Evolutionary conservation across 2,113 vertebrate species (phyloP).

Genomic region (Ornithorhynchus anatinus): DNA sequence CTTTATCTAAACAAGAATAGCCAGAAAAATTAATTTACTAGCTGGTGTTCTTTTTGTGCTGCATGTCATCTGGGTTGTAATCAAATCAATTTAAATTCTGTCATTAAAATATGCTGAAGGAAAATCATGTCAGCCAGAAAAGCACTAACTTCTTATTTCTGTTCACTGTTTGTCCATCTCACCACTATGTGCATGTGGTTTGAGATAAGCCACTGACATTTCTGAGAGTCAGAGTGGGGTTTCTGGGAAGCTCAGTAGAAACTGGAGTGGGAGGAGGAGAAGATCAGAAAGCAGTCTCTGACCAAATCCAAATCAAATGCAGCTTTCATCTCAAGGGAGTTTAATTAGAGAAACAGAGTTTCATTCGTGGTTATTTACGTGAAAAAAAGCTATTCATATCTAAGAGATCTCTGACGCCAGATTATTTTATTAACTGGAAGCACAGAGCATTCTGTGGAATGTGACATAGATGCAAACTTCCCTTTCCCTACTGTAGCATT

Average conservation of each 20-base stretch:
- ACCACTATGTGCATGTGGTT: not conserved
- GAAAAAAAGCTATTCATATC: constrained; percentile 1
- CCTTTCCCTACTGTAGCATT: not conserved
- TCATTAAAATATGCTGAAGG: constrained; percentile 30
- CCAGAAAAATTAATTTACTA: constrained; percentile 51
- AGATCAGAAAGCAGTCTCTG: not conserved
- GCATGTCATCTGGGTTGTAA: constrained; percentile 46
- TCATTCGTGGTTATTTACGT: not conserved
- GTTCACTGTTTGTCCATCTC: not conserved
- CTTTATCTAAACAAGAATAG: constrained; percentile 38
- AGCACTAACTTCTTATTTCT: constrained; percentile 5
- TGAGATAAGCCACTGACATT: not conserved
- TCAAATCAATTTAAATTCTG: constrained; percentile 44
- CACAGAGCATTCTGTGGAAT: not conserved
- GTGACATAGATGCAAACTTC: not conserved
- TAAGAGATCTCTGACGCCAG: not conserved
- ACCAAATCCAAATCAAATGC: not conserved
- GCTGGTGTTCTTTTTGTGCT: constrained; percentile 46
- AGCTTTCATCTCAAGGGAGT: not conserved
- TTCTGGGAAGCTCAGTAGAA: not conserved
- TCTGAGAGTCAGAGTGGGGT: not conserved
- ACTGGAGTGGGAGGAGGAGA: not conserved
- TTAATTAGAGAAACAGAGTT: constrained; percentile 3
- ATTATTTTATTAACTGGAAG: not conserved
- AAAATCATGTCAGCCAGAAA: constrained; percentile 25